These are phyloP conservation scores for Stercorarius parasiticus DNA, from an alignment of 2,113 vertebrate genomes.

Conservation along the genomic window DNA sequence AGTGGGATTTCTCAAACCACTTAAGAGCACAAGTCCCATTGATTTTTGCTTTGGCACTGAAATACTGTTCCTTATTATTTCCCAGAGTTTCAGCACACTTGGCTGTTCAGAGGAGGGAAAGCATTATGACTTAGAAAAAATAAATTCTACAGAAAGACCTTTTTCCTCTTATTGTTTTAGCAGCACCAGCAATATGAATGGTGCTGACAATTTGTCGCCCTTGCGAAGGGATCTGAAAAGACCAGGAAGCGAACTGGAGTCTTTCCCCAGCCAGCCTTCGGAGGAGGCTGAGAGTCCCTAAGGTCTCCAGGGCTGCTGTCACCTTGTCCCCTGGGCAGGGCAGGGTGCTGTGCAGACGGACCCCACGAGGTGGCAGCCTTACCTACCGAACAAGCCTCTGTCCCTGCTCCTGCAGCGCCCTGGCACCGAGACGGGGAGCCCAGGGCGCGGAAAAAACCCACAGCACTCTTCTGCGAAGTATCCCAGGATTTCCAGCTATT, in stretches of 20 bases:
- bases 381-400: neutral
- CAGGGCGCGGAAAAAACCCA: accelerated
- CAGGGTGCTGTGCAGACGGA: neutral
- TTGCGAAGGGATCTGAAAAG: neutral
- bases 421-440: neutral
- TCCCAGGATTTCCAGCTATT: neutral
- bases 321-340: neutral
- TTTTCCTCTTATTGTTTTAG: neutral
- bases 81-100: neutral
- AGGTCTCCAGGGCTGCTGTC: neutral
- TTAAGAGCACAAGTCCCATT: neutral
- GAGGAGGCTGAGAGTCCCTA: neutral
- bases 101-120: neutral
- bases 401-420: neutral
- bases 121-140: neutral
- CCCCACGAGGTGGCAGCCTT: conserved; percentile 63
- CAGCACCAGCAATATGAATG: neutral
- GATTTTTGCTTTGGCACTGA: neutral
- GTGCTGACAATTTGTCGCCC: neutral
- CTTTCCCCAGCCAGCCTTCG: neutral
- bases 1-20: neutral
- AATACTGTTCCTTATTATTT: neutral
- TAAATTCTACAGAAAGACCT: neutral
- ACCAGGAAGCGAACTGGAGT: accelerated
- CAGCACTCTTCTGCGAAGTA: neutral